Evolutionary conservation across 2,113 vertebrate genomes (phyloP).

Genomic region (Morphnarchus princeps): DNA sequence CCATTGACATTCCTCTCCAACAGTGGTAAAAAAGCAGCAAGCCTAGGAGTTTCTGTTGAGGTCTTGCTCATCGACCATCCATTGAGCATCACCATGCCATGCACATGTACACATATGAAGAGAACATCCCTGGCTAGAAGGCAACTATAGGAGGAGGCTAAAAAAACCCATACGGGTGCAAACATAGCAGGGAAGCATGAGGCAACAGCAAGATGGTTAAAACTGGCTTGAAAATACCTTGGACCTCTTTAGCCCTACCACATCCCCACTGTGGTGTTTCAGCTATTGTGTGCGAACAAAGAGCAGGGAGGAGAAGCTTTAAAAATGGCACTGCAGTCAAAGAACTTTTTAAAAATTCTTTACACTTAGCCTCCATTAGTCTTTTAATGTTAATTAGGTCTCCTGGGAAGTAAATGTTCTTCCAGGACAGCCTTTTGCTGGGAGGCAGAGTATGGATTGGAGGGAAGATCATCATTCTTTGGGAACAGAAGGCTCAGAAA

Average conservation of each 20-base stretch:
- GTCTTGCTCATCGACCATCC: not conserved
- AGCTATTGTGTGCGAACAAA: not conserved
- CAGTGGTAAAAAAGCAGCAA: not conserved
- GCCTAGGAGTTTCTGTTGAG: not conserved
- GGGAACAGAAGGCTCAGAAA: slow-evolving; percentile 12
- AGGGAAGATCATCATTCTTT: not conserved
- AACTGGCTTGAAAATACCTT: not conserved
- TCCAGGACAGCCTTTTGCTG: slow-evolving; percentile 41
- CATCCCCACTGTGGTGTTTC: not conserved
- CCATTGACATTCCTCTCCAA: not conserved
- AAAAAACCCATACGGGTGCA: not conserved
- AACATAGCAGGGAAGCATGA: not conserved
- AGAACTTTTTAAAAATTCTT: slow-evolving; percentile 18
- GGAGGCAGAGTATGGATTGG: not conserved
- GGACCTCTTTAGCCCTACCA: not conserved
- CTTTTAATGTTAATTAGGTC: slow-evolving; percentile 56
- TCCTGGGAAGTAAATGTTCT: slow-evolving; percentile 39
- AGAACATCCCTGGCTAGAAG: not conserved
- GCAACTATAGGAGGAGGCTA: not conserved
- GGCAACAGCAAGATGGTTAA: not conserved
- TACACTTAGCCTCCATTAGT: not conserved
- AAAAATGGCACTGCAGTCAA: not conserved
- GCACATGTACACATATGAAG: not conserved
- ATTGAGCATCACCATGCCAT: not conserved
- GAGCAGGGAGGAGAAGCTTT: not conserved